Evolutionary conservation across 2,888 invertebrate genomes (phyloP), one percentile per base, ranked within the genome.

Genomic region (Physocephala rufipes): DNA sequence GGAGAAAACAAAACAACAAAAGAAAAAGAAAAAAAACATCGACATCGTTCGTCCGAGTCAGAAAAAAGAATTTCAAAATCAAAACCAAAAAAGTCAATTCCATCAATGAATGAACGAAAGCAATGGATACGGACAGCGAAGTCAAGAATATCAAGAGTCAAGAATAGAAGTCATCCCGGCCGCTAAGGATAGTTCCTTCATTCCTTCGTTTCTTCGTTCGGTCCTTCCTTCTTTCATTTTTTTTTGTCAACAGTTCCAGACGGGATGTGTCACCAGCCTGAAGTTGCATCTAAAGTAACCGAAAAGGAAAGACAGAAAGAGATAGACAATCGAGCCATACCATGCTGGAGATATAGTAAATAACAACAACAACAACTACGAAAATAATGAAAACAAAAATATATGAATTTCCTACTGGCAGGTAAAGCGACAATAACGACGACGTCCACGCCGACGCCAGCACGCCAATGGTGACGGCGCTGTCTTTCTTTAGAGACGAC

Each of bases 51-150:
- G 36, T 36, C 36, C 36, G 9, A 36, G 26, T 66, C 51, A 43
- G 63, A 45, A 30, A 55, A 51, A 24, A 30, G n/a, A n/a, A n/a
- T n/a, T n/a, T 7, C 47, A 71, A 47, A 64, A 71, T 69, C 76
- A 78, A 75, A 76, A 79, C 75, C 76, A 72, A 74, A 77, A 76
- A 79, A 79, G 78, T 82, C 81, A 82, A 83, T 83, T 84, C 82
- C 83, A 82, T 83, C 83, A 83, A 83, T 83, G 72, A 67, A 71
- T 67, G 71, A 64, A 68, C 71, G 64, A 63, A 71, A 73, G 58
- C 36, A 36, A 36, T 9, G 36, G 36, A 36, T 36, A 9, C 36
- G 36, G 9, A 36, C 9, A 9, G 5, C 36, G 36, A 36, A 36
- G 36, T 36, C 36, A 9, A 36, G 36, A 36, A 36, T 4, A 36